Evolutionary conservation across 2,797 vertebrate species (phyloP).

Genomic region (Crenichthys baileyi): DNA sequence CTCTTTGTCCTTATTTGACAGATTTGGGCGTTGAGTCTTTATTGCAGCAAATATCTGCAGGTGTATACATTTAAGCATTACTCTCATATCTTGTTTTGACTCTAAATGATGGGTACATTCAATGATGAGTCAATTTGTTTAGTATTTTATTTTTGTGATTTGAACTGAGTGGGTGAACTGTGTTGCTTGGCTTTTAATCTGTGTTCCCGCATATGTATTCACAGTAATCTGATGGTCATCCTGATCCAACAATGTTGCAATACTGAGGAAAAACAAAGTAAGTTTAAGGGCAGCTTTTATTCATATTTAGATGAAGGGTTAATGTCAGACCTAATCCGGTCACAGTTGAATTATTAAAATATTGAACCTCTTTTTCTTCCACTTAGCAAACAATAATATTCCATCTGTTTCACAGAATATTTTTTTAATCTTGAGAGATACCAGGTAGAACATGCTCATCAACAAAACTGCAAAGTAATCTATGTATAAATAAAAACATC

Average conservation of each 20-base stretch:
- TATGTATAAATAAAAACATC: too few relatives aligned
- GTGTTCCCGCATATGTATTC: not conserved
- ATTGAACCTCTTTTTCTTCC: not conserved
- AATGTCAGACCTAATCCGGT: not conserved
- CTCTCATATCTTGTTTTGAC: not conserved
- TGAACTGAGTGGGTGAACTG: too few relatives aligned
- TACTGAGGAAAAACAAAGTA: not conserved
- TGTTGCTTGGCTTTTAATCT: too few relatives aligned
- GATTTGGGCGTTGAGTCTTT: not conserved
- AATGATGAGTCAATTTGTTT: too few relatives aligned
- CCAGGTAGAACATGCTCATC: not conserved
- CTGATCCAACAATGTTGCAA: too few relatives aligned
- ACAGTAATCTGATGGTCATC: not conserved
- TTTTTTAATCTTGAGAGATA: not conserved
- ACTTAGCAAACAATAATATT: not conserved
- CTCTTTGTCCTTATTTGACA: not conserved
- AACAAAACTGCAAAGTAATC: not conserved
- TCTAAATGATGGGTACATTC: not conserved
- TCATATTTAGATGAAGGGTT: not conserved
- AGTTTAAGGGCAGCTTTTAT: not conserved
- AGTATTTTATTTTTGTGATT: too few relatives aligned
- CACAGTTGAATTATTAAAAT: not conserved
- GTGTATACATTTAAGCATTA: not conserved
- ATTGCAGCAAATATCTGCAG: not conserved
- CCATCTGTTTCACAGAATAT: not conserved